Evolutionary conservation across 2,888 invertebrate species (phyloP).

Genomic region (Sceliomorpha sp.): DNA sequence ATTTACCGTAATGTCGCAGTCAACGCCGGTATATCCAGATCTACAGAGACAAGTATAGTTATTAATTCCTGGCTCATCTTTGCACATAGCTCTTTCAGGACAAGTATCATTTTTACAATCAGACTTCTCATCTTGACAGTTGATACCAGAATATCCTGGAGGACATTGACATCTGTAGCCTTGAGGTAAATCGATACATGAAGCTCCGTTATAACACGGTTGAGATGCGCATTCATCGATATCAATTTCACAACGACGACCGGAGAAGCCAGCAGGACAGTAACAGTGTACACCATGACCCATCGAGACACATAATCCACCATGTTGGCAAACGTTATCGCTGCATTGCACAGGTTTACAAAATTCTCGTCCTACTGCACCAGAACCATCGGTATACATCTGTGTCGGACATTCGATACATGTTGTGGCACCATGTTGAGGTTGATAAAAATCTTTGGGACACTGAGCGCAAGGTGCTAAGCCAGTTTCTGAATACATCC

Average conservation of each 20-base stretch:
- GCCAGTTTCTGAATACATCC: slow-evolving; percentile 95
- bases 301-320: slow-evolving; percentile 93
- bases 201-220: slow-evolving; percentile 96
- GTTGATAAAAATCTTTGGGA: slow-evolving; percentile 95
- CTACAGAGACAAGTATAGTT: slow-evolving; percentile 96
- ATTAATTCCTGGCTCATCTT: slow-evolving; percentile 93
- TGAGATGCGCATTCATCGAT: slow-evolving; percentile 97
- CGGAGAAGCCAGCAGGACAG: slow-evolving; percentile 97
- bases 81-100: slow-evolving; percentile 97
- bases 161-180: slow-evolving; percentile 95
- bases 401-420: slow-evolving; percentile 96
- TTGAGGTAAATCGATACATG: slow-evolving; percentile 95
- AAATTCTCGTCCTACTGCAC: slow-evolving; percentile 90
- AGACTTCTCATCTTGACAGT: slow-evolving; percentile 95
- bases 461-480: slow-evolving; percentile 96
- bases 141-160: slow-evolving; percentile 93
- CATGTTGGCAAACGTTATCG: slow-evolving; percentile 93
- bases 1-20: slow-evolving; percentile 92
- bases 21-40: slow-evolving; percentile 95
- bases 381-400: slow-evolving; percentile 91
- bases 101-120: slow-evolving; percentile 95
- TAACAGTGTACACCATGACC: slow-evolving; percentile 94
- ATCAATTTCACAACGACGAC: slow-evolving; percentile 95
- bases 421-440: slow-evolving; percentile 89
- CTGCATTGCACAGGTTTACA: slow-evolving; percentile 94